A percentile compares a stretch with the other conserved stretches of the same genome.
These are phyloP conservation scores for Aythya baeri DNA, from an alignment of 2,113 vertebrate genomes.

Conservation along the genomic window DNA sequence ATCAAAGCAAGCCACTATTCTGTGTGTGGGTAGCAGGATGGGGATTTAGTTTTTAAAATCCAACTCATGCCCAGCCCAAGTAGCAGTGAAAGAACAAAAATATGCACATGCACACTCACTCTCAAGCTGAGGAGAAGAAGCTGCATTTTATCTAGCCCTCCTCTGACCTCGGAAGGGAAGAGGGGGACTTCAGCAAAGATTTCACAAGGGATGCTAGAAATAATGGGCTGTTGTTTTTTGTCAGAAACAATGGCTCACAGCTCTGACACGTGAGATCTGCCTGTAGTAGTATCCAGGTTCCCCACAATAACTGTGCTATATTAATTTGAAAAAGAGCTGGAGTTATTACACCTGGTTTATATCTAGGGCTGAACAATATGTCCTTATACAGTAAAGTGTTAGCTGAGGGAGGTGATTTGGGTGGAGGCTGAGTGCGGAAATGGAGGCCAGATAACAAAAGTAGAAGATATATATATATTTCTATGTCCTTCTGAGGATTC, in stretches of 20 bases:
- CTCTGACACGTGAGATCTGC: not conserved
- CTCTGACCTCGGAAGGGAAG: not conserved
- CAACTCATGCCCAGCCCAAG: not conserved
- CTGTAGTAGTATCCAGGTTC: not conserved
- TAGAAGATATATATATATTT: not conserved
- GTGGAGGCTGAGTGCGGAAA: not conserved
- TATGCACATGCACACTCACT: rapidly evolving
- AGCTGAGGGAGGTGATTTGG: not conserved
- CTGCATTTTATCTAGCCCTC: not conserved
- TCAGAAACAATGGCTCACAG: not conserved
- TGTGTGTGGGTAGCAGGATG: not conserved
- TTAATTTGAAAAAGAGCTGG: not conserved
- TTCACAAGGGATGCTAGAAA: not conserved
- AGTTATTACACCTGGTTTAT: not conserved
- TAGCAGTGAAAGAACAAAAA: not conserved
- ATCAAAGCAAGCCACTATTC: not conserved
- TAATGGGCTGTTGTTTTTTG: not conserved
- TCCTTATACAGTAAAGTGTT: not conserved
- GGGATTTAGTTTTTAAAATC: not conserved
- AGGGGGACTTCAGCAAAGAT: not conserved
- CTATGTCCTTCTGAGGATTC: not conserved
- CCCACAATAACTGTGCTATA: not conserved
- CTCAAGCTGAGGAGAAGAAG: not conserved
- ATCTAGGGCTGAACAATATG: not conserved
- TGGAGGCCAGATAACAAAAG: not conserved